A percentile compares a stretch with the other conserved stretches of the same genome.
These are phyloP conservation scores for Argyresthia albistria DNA, from an alignment of 2,888 invertebrate species.

Conservation along the genomic window DNA sequence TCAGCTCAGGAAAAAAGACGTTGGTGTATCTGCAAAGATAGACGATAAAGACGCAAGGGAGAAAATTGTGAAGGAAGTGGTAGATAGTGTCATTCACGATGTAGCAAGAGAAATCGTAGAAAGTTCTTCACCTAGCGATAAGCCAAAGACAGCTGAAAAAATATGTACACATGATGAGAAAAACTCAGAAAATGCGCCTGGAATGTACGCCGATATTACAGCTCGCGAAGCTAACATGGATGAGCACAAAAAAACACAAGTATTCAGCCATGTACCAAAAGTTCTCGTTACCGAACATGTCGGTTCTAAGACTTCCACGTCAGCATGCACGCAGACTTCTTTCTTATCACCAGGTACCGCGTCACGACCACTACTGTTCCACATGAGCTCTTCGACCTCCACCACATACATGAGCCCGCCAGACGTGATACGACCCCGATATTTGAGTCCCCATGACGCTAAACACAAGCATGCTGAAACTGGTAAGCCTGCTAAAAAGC, in stretches of 20 bases:
- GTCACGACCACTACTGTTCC: conserved; percentile 39
- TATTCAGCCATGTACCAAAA: no score
- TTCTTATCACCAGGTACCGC: conserved; percentile 28
- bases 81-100: neutral
- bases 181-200: no score
- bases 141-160: neutral
- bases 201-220: no score
- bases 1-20: conserved; percentile 47
- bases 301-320: no score
- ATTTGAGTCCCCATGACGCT: conserved; percentile 21
- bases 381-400: conserved; percentile 64
- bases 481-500: neutral
- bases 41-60: conserved; percentile 9
- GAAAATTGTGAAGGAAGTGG: neutral
- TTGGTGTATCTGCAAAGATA: conserved; percentile 8
- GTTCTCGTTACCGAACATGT: no score
- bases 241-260: no score
- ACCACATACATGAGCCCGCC: conserved; percentile 68
- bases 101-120: conserved; percentile 3
- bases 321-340: conserved; percentile 51
- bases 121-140: neutral
- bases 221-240: no score
- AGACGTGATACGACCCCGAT: conserved; percentile 48
- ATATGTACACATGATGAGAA: no score
- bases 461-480: neutral